Conservation (phyloP, 2,888 invertebrate genomes). For the Chrysopilus asiliformis region DNA sequence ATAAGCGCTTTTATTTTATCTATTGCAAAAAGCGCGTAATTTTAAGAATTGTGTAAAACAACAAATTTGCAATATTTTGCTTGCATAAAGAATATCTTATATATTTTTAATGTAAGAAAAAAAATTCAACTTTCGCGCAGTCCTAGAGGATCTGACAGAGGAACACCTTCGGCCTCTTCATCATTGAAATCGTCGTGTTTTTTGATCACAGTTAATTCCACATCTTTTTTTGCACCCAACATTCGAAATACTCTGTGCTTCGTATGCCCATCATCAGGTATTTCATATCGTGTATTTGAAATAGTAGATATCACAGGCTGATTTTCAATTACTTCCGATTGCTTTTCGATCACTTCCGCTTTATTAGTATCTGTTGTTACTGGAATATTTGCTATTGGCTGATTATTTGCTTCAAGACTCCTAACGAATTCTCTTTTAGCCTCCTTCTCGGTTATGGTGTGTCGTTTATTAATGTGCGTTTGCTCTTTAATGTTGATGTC, state of each 20-base stretch:
- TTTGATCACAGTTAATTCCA: constrained; percentile 24
- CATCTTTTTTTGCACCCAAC: constrained; percentile 28
- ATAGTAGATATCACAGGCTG: neutral
- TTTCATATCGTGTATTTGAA: constrained; percentile 22
- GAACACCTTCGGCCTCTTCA: constrained; percentile 7
- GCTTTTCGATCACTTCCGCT: neutral
- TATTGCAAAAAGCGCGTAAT: no score
- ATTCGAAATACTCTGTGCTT: constrained; percentile 24
- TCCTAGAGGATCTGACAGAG: constrained; percentile 11
- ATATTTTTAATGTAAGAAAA: no score
- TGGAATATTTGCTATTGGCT: neutral
- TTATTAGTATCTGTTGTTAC: no score
- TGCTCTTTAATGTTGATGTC: neutral
- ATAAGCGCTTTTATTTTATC: no score
- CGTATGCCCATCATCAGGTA: constrained; percentile 31
- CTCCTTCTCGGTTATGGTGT: neutral
- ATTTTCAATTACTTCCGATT: neutral
- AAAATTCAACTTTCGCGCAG: constrained; percentile 9
- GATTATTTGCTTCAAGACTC: neutral
- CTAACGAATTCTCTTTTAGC: constrained; percentile 7
- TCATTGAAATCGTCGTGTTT: constrained; percentile 1
- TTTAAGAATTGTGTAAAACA: no score
- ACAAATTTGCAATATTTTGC: no score
- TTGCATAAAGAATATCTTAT: no score
- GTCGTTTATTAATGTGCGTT: neutral